Evolutionary conservation across 2,888 invertebrate genomes (phyloP).

Genomic region (Clusia tigrina): DNA sequence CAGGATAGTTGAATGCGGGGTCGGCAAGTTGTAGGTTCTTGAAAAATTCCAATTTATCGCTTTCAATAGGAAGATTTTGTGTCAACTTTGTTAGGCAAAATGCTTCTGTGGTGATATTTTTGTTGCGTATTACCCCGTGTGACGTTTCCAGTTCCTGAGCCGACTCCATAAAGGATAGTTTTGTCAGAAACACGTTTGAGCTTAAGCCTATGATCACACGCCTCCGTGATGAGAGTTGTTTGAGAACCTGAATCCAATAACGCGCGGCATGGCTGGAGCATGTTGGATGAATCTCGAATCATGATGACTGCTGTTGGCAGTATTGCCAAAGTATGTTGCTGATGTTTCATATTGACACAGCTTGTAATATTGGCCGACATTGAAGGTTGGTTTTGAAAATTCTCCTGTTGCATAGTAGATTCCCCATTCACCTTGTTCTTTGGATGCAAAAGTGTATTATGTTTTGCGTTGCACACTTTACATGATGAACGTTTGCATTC

Average conservation of each 20-base stretch:
- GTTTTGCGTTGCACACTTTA: slow-evolving; percentile 23
- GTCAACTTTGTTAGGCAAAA: slow-evolving; percentile 24
- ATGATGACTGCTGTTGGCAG: slow-evolving; percentile 27
- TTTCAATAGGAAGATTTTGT: slow-evolving; percentile 23
- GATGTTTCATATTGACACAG: background rate
- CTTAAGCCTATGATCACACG: slow-evolving; percentile 28
- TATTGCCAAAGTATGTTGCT: slow-evolving; percentile 15
- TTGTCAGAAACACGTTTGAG: slow-evolving; percentile 23
- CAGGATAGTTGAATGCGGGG: background rate
- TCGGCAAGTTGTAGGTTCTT: slow-evolving; percentile 20
- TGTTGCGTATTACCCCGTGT: slow-evolving; percentile 19
- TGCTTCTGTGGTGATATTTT: slow-evolving; percentile 18
- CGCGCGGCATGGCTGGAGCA: slow-evolving; percentile 25
- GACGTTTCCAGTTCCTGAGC: slow-evolving; percentile 11
- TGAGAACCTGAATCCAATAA: slow-evolving; percentile 29
- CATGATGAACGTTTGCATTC: slow-evolving; percentile 22
- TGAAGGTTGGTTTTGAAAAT: too few species aligned
- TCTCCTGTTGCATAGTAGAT: too few species aligned
- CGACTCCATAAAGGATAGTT: slow-evolving; percentile 28
- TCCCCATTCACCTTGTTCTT: too few species aligned
- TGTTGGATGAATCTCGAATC: slow-evolving; percentile 13
- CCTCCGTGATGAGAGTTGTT: slow-evolving; percentile 25
- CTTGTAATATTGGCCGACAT: slow-evolving; percentile 13
- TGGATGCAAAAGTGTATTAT: slow-evolving; percentile 28
- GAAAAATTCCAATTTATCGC: slow-evolving; percentile 15